These are phyloP conservation scores for Polyommatus iphigenia DNA, from an alignment of 2,888 invertebrate genomes.

Conservation along the genomic window DNA sequence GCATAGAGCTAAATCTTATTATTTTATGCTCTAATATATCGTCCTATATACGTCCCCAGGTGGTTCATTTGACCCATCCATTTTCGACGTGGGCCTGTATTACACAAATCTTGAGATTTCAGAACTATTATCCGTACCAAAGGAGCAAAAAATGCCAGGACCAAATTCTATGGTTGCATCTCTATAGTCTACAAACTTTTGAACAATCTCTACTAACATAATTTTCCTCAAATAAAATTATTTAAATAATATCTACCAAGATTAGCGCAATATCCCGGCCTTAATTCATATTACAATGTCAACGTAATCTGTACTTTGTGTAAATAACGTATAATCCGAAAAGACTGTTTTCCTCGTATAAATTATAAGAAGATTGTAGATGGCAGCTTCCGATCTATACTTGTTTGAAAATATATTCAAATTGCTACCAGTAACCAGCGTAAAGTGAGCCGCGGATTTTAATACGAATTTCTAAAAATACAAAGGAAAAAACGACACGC, in stretches of 20 bases:
- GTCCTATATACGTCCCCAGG: too few relatives aligned
- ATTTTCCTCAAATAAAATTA: not conserved
- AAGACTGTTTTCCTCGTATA: slow-evolving; percentile 60
- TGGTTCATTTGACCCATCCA: too few relatives aligned
- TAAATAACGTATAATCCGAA: slow-evolving; percentile 42
- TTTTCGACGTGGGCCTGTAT: too few relatives aligned
- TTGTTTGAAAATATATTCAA: slow-evolving; percentile 72
- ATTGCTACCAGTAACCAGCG: slow-evolving; percentile 50
- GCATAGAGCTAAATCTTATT: too few relatives aligned
- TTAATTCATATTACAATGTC: slow-evolving; percentile 1
- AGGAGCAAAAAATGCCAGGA: too few relatives aligned
- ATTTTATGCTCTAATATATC: too few relatives aligned
- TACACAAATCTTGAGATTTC: too few relatives aligned
- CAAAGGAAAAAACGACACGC: slow-evolving; percentile 28
- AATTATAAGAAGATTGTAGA: slow-evolving; percentile 66
- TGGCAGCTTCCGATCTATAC: slow-evolving; percentile 68
- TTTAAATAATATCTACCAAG: not conserved
- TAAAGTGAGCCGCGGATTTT: slow-evolving; percentile 43
- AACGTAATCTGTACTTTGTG: slow-evolving; percentile 17
- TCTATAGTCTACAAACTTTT: too few relatives aligned
- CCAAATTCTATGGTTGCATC: too few relatives aligned
- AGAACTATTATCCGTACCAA: too few relatives aligned
- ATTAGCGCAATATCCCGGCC: not conserved
- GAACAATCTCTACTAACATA: too few relatives aligned
- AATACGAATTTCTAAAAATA: slow-evolving; percentile 24